Conservation (phyloP, 2,113 vertebrate genomes). For the Solea solea region DNA sequence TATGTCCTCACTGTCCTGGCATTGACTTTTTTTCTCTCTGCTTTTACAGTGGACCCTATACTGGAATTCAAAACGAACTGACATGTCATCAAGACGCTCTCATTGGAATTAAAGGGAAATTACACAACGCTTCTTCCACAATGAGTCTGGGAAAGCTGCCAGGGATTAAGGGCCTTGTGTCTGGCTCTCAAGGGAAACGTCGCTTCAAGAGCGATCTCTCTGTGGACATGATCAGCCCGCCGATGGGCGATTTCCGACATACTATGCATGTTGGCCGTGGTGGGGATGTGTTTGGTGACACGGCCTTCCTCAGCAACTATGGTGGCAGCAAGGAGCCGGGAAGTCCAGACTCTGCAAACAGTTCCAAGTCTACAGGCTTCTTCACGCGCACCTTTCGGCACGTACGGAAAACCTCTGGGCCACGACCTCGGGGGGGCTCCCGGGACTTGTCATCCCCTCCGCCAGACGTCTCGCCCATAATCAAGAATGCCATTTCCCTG, state of each 20-base stretch:
- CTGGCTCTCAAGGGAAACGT: constrained; percentile 87
- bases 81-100: constrained; percentile 13
- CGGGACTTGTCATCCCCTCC: constrained; percentile 80
- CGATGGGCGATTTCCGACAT: constrained; percentile 93
- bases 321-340: constrained; percentile 75
- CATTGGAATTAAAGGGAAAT: constrained; percentile 38
- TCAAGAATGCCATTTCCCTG: constrained; percentile 94
- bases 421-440: constrained; percentile 69
- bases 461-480: constrained; percentile 90
- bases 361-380: constrained; percentile 78
- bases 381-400: constrained; percentile 88
- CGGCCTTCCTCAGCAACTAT: constrained; percentile 95
- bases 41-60: constrained; percentile 47
- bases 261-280: constrained; percentile 96
- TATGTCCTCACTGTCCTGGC: constrained; percentile 24
- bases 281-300: constrained; percentile 94
- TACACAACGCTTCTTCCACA: constrained; percentile 23
- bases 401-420: constrained; percentile 78
- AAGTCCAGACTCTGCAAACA: constrained; percentile 73
- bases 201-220: constrained; percentile 88
- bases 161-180: constrained; percentile 87
- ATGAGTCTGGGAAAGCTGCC: constrained; percentile 95
- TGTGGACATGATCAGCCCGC: constrained; percentile 94
- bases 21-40: constrained; percentile 26
- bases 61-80: constrained; percentile 37